Base-by-base conservation (phyloP, 2,797 vertebrate genomes). In the Ctenochaetus hawaiiensis region DNA sequence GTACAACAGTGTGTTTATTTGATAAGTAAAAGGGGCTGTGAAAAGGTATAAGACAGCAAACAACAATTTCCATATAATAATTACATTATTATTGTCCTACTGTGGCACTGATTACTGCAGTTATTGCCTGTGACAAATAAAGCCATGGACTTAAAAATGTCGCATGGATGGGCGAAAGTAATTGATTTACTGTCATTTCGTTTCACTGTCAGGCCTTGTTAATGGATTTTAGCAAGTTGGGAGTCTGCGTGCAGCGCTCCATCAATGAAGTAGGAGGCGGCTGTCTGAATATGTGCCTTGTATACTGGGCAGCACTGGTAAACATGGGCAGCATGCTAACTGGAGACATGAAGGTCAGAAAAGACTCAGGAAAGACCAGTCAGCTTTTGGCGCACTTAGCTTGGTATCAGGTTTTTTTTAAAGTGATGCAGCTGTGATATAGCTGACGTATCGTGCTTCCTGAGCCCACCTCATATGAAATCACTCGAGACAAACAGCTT, bases 271-370 rank as follows among this genome's bases (percentile, higher is more conserved):
- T 41, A 8, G 76, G 77, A 70, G 72, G 84, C 56, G n/a, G 58
- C 82, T 78, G 79, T 78, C 68, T 93, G 91, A 92, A 92, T 91
- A 87, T 88, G 81, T 78, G 75, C 91, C 79, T 91, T 92, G 89
- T 92, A 56, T 85, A 79, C 83, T 76, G 77, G 77, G 72, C 77
- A 78, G 89, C 75, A 65, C 71, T 71, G 73, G 78, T 67, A 88
- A 89, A 90, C 92, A 94, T 76, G 89, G 80, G 56, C 87, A 85
- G 91, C 90, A 93, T 94, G 85, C 70, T 92, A 94, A 94, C 89
- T 80, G 79, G 62, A 82, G 44, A 83, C 71, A 43, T 52, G 64
- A 81, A 81, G 73, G 82, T 78, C 69, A 75, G 64, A 39, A 61
- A 63, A 75, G 69, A 77, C n/a, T 53, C 53, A 54, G 13, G 69